phyloP scores from a whole-genome alignment of 2,113 vertebrate genomes.

The Spermophilus dauricus region DNA sequence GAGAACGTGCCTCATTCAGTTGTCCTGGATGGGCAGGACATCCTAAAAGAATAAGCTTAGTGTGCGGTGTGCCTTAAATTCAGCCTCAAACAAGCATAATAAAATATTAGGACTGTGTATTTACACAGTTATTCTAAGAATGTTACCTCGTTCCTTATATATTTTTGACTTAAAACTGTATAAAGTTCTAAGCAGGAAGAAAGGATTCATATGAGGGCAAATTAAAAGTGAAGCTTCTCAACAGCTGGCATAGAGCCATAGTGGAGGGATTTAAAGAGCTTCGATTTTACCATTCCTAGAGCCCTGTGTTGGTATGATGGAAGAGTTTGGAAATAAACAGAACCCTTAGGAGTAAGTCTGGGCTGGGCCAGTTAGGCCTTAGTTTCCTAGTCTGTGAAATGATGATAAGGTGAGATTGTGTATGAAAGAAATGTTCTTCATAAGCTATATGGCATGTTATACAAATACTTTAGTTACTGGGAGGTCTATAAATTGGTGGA shows the following conservation, averaged over 20 bases:
- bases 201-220: background rate
- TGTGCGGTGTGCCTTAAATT: background rate
- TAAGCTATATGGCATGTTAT: background rate
- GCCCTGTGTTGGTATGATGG: background rate
- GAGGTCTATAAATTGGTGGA: background rate
- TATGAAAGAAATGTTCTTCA: background rate
- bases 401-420: background rate
- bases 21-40: background rate
- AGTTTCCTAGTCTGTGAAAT: constrained; percentile 32
- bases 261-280: background rate
- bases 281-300: background rate
- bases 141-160: background rate
- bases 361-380: background rate
- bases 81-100: background rate
- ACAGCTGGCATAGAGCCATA: background rate
- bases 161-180: background rate
- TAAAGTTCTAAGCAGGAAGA: constrained; percentile 4
- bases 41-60: background rate
- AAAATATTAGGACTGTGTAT: constrained; percentile 11
- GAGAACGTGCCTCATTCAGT: background rate
- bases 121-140: constrained; percentile 9
- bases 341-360: background rate
- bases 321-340: background rate
- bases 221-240: background rate
- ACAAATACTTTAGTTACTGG: background rate